A percentile compares a stretch with the other conserved stretches of the same genome.
Evolutionary conservation across 2,888 invertebrate genomes (phyloP).

Genomic region (Agrotis clavis): DNA sequence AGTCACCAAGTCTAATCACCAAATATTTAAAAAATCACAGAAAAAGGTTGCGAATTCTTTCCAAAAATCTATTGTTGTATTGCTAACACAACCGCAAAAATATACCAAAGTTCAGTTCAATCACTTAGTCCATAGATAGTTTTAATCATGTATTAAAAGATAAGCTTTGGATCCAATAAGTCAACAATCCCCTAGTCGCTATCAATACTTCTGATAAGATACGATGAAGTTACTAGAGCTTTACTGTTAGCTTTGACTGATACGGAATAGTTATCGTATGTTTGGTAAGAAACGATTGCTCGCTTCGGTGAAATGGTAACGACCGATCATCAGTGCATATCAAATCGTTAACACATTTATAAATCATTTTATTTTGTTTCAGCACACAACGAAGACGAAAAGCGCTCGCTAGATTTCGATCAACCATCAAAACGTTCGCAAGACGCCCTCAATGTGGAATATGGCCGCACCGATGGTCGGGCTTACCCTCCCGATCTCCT

Average conservation of each 20-base stretch:
- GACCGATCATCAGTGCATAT: slow-evolving; percentile 3
- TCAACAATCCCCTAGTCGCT: background rate
- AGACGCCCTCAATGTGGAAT: slow-evolving; percentile 89
- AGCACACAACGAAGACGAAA: slow-evolving; percentile 93
- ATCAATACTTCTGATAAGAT: slow-evolving; percentile 33
- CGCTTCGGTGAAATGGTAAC: background rate
- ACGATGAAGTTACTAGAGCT: slow-evolving; percentile 27
- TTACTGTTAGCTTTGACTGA: slow-evolving; percentile 34
- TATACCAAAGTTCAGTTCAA: background rate
- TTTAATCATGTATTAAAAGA: slow-evolving; percentile 3
- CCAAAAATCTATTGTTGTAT: background rate
- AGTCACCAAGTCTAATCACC: background rate
- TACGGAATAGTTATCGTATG: slow-evolving; percentile 36
- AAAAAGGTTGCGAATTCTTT: background rate
- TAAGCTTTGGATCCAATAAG: slow-evolving; percentile 32
- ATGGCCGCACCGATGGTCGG: slow-evolving; percentile 90
- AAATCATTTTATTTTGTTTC: slow-evolving; percentile 68
- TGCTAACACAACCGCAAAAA: background rate
- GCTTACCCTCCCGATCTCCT: slow-evolving; percentile 96
- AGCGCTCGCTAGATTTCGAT: slow-evolving; percentile 93
- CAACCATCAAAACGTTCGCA: slow-evolving; percentile 91
- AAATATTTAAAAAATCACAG: background rate
- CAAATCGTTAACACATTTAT: background rate
- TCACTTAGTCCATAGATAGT: slow-evolving; percentile 10
- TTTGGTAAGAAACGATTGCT: slow-evolving; percentile 27